Conservation (phyloP, 2,797 vertebrate species). For the Linurgus olivaceus region DNA sequence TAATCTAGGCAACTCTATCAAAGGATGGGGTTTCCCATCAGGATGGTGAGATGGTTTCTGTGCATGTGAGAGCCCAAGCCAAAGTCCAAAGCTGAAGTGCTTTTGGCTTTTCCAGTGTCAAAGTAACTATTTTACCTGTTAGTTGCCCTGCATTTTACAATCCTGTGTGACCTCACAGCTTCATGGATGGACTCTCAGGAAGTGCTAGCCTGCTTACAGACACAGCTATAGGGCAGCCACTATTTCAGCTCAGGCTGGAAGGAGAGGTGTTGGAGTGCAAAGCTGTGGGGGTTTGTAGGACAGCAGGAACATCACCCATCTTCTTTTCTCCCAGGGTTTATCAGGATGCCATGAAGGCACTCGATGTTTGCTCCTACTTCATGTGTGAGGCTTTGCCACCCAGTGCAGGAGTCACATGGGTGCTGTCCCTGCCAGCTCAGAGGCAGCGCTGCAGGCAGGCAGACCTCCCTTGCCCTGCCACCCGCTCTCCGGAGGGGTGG, state of each 20-base stretch:
- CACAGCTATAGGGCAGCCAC: background rate
- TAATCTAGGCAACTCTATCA: background rate
- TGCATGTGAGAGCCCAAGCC: background rate
- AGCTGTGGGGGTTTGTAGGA: background rate
- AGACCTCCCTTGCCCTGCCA: background rate
- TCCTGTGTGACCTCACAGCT: background rate
- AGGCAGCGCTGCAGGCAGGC: background rate
- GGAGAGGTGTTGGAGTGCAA: background rate
- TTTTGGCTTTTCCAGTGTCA: background rate
- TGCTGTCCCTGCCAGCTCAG: background rate
- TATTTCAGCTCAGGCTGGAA: background rate
- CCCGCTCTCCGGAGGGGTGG: fast-evolving
- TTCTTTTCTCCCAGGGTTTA: background rate
- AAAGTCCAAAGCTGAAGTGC: background rate
- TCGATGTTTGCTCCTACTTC: background rate
- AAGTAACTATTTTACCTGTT: background rate
- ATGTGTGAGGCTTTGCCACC: fast-evolving
- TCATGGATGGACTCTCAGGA: background rate
- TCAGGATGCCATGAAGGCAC: background rate
- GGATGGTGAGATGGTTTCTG: background rate
- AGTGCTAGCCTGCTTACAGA: background rate
- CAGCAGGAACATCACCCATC: background rate
- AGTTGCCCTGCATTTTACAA: background rate
- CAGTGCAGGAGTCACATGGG: background rate
- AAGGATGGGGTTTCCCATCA: background rate